Base-by-base conservation (phyloP, 2,113 vertebrate species). In the Nycticebus coucang region DNA sequence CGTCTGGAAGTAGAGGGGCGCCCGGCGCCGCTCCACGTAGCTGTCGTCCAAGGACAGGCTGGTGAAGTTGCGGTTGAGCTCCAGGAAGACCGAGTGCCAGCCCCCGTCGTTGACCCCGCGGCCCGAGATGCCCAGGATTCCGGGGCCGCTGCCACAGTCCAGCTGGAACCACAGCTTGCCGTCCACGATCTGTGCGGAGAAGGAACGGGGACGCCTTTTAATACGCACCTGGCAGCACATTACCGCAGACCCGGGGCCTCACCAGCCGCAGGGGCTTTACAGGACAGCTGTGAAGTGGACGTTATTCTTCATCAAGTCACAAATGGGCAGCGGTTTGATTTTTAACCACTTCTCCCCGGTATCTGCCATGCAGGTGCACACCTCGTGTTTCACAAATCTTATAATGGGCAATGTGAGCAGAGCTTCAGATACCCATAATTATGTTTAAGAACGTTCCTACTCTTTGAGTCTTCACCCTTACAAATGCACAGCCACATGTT, bases 121-220 rank as follows among this genome's bases (percentile, higher is more conserved):
- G 64, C 99, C 99, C 0, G 99, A 99, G 97, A 99, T 99, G 17
- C 99, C 99, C 97, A 99, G 89, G 98, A 99, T 99, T 60, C 99
- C 99, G 0, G 99, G 99, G 82, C 98, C 98, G 4, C 94, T 98
- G 55, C 98, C 99, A 0, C 99, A 99, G 97, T 99, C 99, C 97
- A 99, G 81, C 98, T 99, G 99, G 98, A 99, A 99, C 99, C 99
- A 99, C 96, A 99, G 98, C 95, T 99, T 99, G 77, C 99, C 99
- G 1, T 99, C 99, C n/a, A 99, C 98, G 72, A 99, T 98, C 99
- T 99, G 98, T 2, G 1, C 21, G 59, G 91, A 53, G 91, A 95
- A 95, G 4, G 93, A 96, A 95, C 93, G 91, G 45, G 8, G 53
- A 33, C 0, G 17, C 21, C 28, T 19, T 74, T 55, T 19, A 71